A percentile compares a stretch with the other conserved stretches of the same genome.
Conservation (phyloP, 37 sponge, comb jelly and placozoan species). For the Cliona cf. orientalis region DNA sequence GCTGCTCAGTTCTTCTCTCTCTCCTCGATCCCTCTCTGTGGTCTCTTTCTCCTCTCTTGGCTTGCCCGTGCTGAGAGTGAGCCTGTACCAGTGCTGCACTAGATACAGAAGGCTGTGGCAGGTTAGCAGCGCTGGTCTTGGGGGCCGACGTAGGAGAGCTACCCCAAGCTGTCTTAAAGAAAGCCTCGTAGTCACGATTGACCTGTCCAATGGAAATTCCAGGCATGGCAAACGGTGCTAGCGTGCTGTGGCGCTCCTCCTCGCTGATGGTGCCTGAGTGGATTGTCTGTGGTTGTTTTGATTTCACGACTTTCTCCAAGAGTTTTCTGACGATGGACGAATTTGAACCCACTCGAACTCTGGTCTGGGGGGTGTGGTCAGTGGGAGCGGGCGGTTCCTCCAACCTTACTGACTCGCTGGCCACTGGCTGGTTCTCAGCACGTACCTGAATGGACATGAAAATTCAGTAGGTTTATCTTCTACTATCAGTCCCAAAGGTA, state of each 20-base stretch:
- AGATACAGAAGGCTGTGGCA: neutral
- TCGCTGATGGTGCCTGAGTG: constrained; percentile 45
- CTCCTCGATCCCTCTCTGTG: neutral
- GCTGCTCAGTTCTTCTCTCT: neutral
- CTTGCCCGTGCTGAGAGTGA: neutral
- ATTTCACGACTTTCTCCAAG: constrained; percentile 15
- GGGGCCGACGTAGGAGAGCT: neutral
- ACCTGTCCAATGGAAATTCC: constrained; percentile 15
- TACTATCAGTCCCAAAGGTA: neutral
- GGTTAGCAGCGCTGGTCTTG: no score
- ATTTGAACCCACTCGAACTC: constrained; percentile 4
- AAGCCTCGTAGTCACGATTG: constrained; percentile 53
- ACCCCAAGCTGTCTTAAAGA: constrained; percentile 54
- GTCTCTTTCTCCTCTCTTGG: neutral
- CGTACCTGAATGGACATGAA: constrained; percentile 6
- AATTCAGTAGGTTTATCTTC: neutral
- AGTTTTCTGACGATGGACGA: constrained; percentile 21
- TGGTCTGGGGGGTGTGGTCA: neutral
- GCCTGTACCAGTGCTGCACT: neutral
- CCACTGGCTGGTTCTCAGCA: constrained; percentile 5
- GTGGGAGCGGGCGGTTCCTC: neutral
- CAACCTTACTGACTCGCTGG: neutral
- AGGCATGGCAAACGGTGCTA: constrained; percentile 39
- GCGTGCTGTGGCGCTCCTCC: constrained; percentile 40
- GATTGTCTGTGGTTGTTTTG: constrained; percentile 15